Evolutionary conservation across 92 coral and sea anemone species (phyloP).

Genomic region (Porites lobata): DNA sequence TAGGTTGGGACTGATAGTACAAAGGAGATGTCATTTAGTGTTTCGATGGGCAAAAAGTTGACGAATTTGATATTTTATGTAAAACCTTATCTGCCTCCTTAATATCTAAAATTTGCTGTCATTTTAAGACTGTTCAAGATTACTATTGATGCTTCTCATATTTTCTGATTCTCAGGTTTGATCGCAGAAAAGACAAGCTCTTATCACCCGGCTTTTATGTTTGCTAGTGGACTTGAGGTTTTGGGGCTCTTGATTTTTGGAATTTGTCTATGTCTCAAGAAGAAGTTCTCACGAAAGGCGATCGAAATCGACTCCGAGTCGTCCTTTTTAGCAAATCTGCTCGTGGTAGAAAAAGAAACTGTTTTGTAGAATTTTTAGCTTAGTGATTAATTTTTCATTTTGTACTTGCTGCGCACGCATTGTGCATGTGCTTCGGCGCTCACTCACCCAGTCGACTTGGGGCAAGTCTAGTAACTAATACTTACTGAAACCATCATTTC

Average conservation of each 20-base stretch:
- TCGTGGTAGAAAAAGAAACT: conserved; percentile 34
- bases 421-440: no score
- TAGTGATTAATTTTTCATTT: no score
- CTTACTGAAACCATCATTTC: no score
- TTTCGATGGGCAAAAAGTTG: no score
- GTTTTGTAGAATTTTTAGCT: not conserved
- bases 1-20: not conserved
- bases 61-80: no score
- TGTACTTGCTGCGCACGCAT: no score
- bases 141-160: no score
- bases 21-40: not conserved
- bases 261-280: not conserved
- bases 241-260: conserved; percentile 6
- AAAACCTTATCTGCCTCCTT: not conserved
- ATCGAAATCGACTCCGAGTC: not conserved
- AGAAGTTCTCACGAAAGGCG: not conserved
- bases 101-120: no score
- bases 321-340: not conserved
- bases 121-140: no score
- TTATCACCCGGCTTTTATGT: conserved; percentile 24
- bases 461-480: no score
- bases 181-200: conserved; percentile 40
- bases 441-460: no score
- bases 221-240: conserved; percentile 33
- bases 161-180: conserved; percentile 27